Evolutionary conservation across 23 tunicate species (phyloP).

Genomic region (Botrylloides violaceus): DNA sequence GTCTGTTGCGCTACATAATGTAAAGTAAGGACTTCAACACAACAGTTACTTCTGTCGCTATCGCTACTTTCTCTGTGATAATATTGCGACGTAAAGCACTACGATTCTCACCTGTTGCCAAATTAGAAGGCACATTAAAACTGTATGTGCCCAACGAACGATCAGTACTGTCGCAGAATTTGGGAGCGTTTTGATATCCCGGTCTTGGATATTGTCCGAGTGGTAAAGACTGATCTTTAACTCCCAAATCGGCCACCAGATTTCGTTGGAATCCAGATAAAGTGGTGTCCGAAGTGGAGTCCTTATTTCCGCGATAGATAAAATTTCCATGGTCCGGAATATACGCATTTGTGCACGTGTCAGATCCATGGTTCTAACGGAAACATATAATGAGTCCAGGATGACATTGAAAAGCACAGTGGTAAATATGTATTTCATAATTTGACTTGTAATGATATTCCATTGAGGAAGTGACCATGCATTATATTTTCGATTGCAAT

Average conservation of each 20-base stretch:
- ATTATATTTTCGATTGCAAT: too few relatives aligned
- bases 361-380: slow-evolving; percentile 65
- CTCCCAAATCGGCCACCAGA: slow-evolving; percentile 54
- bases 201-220: slow-evolving; percentile 56
- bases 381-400: too few relatives aligned
- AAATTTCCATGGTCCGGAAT: slow-evolving; percentile 69
- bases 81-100: too few relatives aligned
- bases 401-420: too few relatives aligned
- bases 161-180: slow-evolving; percentile 69
- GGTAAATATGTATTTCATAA: too few relatives aligned
- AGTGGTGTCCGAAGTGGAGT: slow-evolving; percentile 13
- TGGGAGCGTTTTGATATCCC: slow-evolving; percentile 82
- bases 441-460: too few relatives aligned
- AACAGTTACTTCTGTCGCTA: too few relatives aligned
- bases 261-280: slow-evolving; percentile 12
- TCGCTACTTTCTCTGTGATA: too few relatives aligned
- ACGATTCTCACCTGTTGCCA: slow-evolving; percentile 56
- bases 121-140: slow-evolving; percentile 62
- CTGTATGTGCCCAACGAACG: slow-evolving; percentile 67
- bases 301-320: slow-evolving; percentile 29
- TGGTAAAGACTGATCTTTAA: slow-evolving; percentile 10
- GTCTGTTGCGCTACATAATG: too few relatives aligned
- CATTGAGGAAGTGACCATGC: too few relatives aligned
- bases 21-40: too few relatives aligned
- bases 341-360: slow-evolving; percentile 42